Conservation (phyloP, 2,797 vertebrate species). For the Graptemys geographica region DNA sequence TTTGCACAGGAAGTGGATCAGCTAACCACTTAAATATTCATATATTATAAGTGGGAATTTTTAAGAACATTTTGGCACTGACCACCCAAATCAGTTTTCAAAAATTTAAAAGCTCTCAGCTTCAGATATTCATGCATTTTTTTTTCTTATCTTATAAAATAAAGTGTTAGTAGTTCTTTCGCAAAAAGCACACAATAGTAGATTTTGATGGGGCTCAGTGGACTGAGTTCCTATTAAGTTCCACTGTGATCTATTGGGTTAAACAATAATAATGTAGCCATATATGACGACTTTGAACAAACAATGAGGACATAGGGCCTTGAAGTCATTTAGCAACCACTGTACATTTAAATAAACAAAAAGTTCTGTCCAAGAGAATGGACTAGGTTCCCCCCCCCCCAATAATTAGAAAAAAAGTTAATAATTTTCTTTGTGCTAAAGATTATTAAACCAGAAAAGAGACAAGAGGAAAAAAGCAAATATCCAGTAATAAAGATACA, state of each 20-base stretch:
- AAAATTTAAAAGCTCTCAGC: neutral
- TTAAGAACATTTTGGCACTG: neutral
- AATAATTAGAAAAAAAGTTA: no score
- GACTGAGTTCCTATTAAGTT: neutral
- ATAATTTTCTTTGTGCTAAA: neutral
- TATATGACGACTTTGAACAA: no score
- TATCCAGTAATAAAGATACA: neutral
- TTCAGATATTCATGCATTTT: neutral
- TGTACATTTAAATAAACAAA: no score
- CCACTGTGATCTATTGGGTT: neutral
- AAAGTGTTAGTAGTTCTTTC: no score
- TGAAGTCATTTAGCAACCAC: no score
- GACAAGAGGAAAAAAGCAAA: rapidly evolving
- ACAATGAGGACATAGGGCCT: no score
- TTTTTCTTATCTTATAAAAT: neutral
- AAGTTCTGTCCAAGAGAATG: neutral
- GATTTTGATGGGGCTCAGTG: neutral
- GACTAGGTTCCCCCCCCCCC: neutral
- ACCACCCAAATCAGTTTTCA: neutral
- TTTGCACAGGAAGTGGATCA: neutral
- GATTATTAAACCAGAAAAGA: neutral
- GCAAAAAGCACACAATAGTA: neutral
- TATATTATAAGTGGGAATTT: neutral
- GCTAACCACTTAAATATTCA: neutral
- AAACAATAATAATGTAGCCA: no score